Conservation (phyloP, 1,140 invertebrate species). For the Pararge aegeria region DNA sequence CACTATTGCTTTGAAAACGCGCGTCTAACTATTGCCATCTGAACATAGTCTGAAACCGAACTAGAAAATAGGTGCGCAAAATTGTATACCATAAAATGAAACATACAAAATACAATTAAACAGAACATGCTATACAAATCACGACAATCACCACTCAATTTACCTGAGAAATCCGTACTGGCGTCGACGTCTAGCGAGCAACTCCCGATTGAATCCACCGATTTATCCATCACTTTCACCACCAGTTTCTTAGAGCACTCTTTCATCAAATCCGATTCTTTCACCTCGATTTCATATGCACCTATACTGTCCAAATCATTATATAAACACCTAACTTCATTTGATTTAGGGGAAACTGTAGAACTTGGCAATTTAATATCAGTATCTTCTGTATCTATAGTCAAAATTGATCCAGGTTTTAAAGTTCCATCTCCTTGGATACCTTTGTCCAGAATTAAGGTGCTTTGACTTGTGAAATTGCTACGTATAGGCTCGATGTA, state of each 20-base stretch:
- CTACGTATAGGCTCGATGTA: slow-evolving; percentile 73
- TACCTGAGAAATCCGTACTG: slow-evolving; percentile 90
- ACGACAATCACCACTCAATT: slow-evolving; percentile 26
- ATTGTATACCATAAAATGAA: slow-evolving; percentile 6
- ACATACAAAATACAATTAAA: slow-evolving; percentile 18
- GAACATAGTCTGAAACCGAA: no score
- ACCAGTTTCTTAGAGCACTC: slow-evolving; percentile 61
- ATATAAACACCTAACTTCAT: slow-evolving; percentile 41
- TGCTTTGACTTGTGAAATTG: slow-evolving; percentile 73
- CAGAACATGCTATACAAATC: slow-evolving; percentile 35
- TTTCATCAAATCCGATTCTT: slow-evolving; percentile 66
- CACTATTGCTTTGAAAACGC: no score
- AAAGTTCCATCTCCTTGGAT: slow-evolving; percentile 35
- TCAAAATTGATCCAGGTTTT: slow-evolving; percentile 59
- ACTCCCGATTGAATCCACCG: slow-evolving; percentile 88
- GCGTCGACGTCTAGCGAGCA: slow-evolving; percentile 91
- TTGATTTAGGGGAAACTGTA: slow-evolving; percentile 61
- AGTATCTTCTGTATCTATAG: slow-evolving; percentile 67
- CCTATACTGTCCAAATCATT: slow-evolving; percentile 68
- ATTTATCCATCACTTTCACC: slow-evolving; percentile 83
- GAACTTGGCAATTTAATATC: slow-evolving; percentile 69
- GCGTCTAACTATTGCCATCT: no score
- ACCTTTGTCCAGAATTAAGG: slow-evolving; percentile 66
- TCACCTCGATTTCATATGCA: slow-evolving; percentile 71
- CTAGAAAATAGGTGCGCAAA: no score